phyloP scores from a whole-genome alignment of 2,113 vertebrate species.

The Semnornis frantzii region DNA sequence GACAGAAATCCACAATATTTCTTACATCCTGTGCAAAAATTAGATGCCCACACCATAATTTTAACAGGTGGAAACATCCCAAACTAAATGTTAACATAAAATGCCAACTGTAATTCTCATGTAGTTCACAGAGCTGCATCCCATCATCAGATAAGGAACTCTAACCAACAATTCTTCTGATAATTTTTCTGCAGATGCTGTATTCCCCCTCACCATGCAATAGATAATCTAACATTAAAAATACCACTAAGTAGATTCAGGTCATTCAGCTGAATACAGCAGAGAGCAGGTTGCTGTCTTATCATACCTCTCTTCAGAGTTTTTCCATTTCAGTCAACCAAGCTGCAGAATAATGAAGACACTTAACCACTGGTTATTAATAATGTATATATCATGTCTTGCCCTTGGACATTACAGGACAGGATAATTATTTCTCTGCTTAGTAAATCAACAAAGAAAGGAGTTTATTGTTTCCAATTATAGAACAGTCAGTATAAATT shows the following conservation, averaged over 20 bases:
- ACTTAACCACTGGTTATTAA: conserved; percentile 33
- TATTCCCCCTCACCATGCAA: background rate
- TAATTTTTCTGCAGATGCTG: background rate
- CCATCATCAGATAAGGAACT: background rate
- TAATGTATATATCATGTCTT: background rate
- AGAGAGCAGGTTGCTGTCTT: background rate
- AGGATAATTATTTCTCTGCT: conserved; percentile 4
- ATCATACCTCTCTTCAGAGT: background rate
- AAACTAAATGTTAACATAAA: background rate
- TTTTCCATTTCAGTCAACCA: conserved; percentile 12
- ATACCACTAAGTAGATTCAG: background rate
- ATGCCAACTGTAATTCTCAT: background rate
- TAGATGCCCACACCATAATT: background rate
- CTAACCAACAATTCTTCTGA: background rate
- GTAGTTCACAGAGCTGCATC: background rate
- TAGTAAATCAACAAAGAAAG: conserved; percentile 5
- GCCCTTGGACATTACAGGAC: background rate
- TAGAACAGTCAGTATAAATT: background rate
- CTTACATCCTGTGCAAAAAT: background rate
- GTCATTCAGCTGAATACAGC: background rate
- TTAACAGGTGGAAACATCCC: background rate
- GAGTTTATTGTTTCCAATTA: conserved; percentile 7
- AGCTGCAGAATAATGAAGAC: conserved; percentile 13
- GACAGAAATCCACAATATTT: background rate
- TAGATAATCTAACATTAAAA: background rate